Base-by-base conservation (phyloP, 1,140 invertebrate genomes). In the Drosophila chauvacae region DNA sequence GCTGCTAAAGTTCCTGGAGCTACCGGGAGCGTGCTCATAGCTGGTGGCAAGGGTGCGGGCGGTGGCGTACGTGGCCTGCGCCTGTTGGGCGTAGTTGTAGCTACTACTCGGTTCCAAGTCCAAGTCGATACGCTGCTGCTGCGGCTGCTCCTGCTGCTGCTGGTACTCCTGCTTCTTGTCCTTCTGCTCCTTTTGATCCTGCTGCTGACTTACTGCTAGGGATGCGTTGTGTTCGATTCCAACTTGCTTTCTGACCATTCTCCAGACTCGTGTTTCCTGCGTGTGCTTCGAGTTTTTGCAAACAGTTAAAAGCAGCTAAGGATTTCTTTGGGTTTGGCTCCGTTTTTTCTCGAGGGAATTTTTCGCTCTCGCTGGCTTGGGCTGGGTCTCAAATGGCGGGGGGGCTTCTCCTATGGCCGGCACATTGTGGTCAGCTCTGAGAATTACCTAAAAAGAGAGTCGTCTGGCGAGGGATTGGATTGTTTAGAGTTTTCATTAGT, bases 171-270 rank as follows among this genome's bases (percentile, higher is more conserved):
- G 53, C 51, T 72, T 68, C 7, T 45, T 41, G 6, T 68, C 57
- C 39, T 74, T 28, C 39, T 73, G 59, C 56, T 68, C 33, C 50
- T 72, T 51, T 20, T 77, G 53, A 44, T 73, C 42, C 74, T 78
- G 56, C 79, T 86, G 80, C 78, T 85, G 63, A 64, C 84, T 88
- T 84, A 88, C 62, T 90, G 66, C 84, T 88, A 90, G 70, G 85
- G 85, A 84, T 72, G 85, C 84, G 73, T 65, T 85, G 69, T 81
- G 77, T 71, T 88, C 84, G 28, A 85, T 77, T 69, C 50, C 83
- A 64, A 75, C 85, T 90, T 90, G 77, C 85, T 81, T 90, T 81
- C 79, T 88, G 79, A 88, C 85, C 85, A 88, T 88, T 88, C 85
- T 88, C 84, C 80, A 85, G 77, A 81, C 73, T 86, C 68, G 81